Evolutionary conservation across 2,888 invertebrate genomes (phyloP), one percentile per base, ranked within the genome.

Genomic region (Rhingia rostrata): DNA sequence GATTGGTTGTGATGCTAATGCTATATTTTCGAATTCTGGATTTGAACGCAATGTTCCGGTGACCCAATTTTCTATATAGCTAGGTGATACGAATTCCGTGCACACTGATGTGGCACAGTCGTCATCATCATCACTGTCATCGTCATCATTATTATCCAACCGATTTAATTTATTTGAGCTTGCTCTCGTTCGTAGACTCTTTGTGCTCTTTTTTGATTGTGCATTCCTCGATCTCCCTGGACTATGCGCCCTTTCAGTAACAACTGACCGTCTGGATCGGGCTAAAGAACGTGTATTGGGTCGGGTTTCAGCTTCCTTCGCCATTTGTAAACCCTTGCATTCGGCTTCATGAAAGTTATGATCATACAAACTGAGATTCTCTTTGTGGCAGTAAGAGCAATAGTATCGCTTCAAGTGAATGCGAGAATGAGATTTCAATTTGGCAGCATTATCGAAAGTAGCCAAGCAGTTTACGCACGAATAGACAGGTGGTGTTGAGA

Each of bases 301-400:
- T 12, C 79, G 58, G 5, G 22, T 54, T 41, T 47, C 54, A 0
- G n/a, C 60, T 4, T 66, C 53, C 9, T 72, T 80, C 0, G 77
- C 85, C 75, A 80, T 70, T 9, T 70, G 53, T 30, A 49, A 49
- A 2, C 85, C 85, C 7, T 43, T 69, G 30, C 85, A 85, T 58
- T 77, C 81, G 1, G 85, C 85, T 63, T 85, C 81, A 49, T 85
- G 85, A 2, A 85, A 56, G 14, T 77, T 67, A 49, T 81, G 72
- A 7, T 75, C 81, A 3, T 39, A 39, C 6, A 32, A 10, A 37
- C 60, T 79, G 3, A 79, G 32, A 9, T 32, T 72, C 32, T 73
- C 66, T 14, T 72, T 60, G 3, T 79, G 79, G 6, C 79, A 79
- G 10, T 60, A 66, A 2, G 32, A 14, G 37, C 79, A 79, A n/a